Conservation (phyloP, 2,113 vertebrate species). For the Dasyprocta punctata region DNA sequence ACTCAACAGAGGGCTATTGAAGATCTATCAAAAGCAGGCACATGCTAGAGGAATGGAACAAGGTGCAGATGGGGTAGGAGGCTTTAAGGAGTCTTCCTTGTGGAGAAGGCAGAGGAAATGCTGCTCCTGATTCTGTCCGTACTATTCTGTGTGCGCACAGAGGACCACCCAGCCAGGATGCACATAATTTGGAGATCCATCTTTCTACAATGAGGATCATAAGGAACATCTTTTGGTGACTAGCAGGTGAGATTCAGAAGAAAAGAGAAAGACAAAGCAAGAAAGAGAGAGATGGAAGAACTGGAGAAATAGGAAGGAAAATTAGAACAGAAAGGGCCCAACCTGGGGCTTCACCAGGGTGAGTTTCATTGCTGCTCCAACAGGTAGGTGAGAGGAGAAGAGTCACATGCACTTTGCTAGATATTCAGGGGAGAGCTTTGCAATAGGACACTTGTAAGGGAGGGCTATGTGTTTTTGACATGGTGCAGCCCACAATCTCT, state of each 20-base stretch:
- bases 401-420: fast-evolving
- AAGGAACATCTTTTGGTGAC: not conserved
- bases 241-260: not conserved
- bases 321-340: slow-evolving; percentile 67
- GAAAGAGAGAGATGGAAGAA: slow-evolving; percentile 2
- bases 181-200: not conserved
- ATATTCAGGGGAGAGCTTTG: not conserved
- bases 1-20: not conserved
- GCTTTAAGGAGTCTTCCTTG: not conserved
- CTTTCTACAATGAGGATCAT: not conserved
- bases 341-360: not conserved
- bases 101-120: not conserved
- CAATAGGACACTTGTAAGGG: not conserved
- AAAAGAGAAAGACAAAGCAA: not conserved
- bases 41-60: not conserved
- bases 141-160: not conserved
- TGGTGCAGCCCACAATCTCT: not conserved
- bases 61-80: fast-evolving
- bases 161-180: not conserved
- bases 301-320: slow-evolving; percentile 60
- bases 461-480: not conserved
- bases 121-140: not conserved
- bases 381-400: not conserved
- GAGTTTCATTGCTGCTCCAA: not conserved
- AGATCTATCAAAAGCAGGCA: not conserved